Evolutionary conservation across 2,797 vertebrate species (phyloP).

Genomic region (Coregonus suidteri): DNA sequence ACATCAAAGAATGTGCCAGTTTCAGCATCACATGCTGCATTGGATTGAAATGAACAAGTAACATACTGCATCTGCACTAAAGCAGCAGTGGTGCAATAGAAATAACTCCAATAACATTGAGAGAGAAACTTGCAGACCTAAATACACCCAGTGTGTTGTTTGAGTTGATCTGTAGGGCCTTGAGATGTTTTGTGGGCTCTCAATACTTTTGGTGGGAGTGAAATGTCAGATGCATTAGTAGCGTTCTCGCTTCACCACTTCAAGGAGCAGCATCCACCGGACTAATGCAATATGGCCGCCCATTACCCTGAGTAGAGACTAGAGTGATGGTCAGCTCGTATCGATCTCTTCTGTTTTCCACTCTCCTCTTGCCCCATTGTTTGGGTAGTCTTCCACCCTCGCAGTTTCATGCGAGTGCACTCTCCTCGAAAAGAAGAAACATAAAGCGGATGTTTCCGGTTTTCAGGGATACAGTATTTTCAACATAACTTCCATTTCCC

Average conservation of each 20-base stretch:
- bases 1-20: slow-evolving; percentile 40
- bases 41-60: slow-evolving; percentile 21
- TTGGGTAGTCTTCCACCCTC: slow-evolving; percentile 45
- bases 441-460: too few species aligned
- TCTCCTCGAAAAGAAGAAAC: too few species aligned
- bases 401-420: slow-evolving; percentile 31
- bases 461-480: too few species aligned
- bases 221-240: slow-evolving; percentile 76
- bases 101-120: not conserved
- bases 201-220: slow-evolving; percentile 47
- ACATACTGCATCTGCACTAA: not conserved
- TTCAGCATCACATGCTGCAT: slow-evolving; percentile 30
- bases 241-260: slow-evolving; percentile 71
- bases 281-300: slow-evolving; percentile 75
- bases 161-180: slow-evolving; percentile 49
- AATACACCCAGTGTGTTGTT: slow-evolving; percentile 29
- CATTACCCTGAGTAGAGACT: slow-evolving; percentile 65
- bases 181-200: slow-evolving; percentile 40
- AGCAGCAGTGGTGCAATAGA: not conserved
- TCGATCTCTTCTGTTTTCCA: slow-evolving; percentile 58
- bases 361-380: slow-evolving; percentile 30
- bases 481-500: too few species aligned
- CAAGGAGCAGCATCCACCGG: slow-evolving; percentile 67
- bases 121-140: slow-evolving; percentile 12
- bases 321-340: slow-evolving; percentile 66